Percentiles rank a stretch among this genome's conserved stretches.
Conservation (phyloP, 2,797 vertebrate species). For the Coluber constrictor region DNA sequence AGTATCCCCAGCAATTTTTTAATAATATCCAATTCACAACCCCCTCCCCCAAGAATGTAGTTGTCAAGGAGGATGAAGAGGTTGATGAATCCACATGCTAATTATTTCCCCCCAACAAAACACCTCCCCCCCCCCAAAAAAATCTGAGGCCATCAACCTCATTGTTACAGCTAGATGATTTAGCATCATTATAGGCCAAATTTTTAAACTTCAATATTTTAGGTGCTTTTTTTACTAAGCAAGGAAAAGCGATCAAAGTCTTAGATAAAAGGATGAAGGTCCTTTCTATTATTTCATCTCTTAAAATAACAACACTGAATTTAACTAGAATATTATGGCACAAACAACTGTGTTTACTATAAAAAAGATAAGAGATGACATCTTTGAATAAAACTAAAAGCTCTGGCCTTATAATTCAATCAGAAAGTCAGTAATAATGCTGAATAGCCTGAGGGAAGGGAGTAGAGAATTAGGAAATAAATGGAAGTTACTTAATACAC, state of each 20-base stretch:
- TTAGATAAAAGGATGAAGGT: background rate
- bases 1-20: background rate
- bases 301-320: background rate
- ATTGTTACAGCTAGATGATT: background rate
- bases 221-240: background rate
- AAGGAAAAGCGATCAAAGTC: background rate
- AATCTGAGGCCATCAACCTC: background rate
- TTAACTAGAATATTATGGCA: background rate
- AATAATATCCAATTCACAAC: background rate
- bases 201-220: background rate
- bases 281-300: background rate
- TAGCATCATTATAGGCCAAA: background rate
- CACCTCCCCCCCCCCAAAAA: background rate
- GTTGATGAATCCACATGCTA: background rate
- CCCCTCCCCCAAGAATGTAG: background rate
- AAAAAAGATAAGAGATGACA: background rate
- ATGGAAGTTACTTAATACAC: background rate
- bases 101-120: background rate
- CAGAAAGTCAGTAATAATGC: background rate
- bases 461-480: background rate
- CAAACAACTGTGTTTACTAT: background rate
- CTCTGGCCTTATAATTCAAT: background rate
- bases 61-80: background rate
- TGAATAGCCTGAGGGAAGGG: background rate
- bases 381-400: background rate